Percentiles rank a stretch among this genome's conserved stretches.
phyloP scores from a whole-genome alignment of 2,797 vertebrate genomes.

The Micropoecilia bifurca region DNA sequence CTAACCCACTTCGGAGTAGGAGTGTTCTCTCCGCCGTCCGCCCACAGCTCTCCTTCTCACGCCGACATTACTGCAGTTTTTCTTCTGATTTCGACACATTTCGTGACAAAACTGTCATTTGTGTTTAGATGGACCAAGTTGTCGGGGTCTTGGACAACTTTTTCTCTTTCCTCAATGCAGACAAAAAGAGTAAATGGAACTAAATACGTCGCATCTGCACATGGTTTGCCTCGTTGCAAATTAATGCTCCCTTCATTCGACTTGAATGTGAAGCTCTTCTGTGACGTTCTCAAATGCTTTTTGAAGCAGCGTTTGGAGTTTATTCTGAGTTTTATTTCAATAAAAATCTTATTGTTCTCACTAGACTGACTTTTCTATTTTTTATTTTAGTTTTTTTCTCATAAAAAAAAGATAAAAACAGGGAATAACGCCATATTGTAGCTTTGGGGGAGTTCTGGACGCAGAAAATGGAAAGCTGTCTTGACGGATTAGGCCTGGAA shows the following conservation, averaged over 20 bases:
- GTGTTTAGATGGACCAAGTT: constrained; percentile 37
- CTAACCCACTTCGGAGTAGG: constrained; percentile 72
- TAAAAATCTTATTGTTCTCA: not conserved
- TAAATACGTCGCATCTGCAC: not conserved
- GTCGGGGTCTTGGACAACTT: constrained; percentile 21
- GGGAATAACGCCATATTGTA: not conserved
- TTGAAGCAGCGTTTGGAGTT: not conserved
- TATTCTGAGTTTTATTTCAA: not conserved
- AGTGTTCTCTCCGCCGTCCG: constrained; percentile 68
- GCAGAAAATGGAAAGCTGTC: constrained; percentile 41
- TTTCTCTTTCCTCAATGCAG: not conserved
- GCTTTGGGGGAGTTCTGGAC: constrained; percentile 22
- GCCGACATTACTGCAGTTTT: constrained; percentile 58
- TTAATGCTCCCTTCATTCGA: not conserved
- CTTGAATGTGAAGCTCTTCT: not conserved
- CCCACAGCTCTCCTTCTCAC: constrained; percentile 58
- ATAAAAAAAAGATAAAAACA: not conserved
- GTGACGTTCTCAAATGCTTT: not conserved
- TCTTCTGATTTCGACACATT: constrained; percentile 43
- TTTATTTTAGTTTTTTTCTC: not conserved
- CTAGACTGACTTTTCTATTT: too few species aligned
- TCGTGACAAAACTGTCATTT: constrained; percentile 49
- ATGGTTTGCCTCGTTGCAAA: not conserved
- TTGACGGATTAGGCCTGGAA: constrained; percentile 57
- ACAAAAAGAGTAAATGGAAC: not conserved